Evolutionary conservation across 2,797 vertebrate genomes (phyloP).

Genomic region (Channallabes apus): DNA sequence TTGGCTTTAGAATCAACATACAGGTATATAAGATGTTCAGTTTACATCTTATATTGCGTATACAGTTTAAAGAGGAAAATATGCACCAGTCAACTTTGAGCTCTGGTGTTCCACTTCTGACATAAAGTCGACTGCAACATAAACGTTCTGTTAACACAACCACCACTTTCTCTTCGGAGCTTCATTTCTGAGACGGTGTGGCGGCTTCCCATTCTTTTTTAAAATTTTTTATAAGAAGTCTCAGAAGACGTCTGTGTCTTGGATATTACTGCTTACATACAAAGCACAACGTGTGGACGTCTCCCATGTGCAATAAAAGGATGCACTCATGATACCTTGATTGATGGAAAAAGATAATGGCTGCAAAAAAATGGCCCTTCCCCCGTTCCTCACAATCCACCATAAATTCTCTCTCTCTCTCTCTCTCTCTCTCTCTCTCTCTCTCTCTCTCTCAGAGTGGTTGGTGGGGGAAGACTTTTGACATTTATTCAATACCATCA

Average conservation of each 20-base stretch:
- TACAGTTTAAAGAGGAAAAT: not conserved
- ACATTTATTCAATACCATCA: conserved; percentile 64
- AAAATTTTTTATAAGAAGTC: conserved; percentile 37
- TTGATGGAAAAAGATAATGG: conserved; percentile 59
- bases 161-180: not conserved
- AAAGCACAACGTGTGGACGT: not conserved
- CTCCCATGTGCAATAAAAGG: conserved; percentile 47
- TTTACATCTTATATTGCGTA: not conserved
- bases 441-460: conserved; percentile 23
- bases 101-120: not conserved
- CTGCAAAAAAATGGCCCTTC: conserved; percentile 53
- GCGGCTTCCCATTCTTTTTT: conserved; percentile 23
- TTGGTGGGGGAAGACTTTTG: conserved; percentile 54
- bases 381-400: conserved; percentile 31
- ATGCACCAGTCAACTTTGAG: not conserved
- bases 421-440: conserved; percentile 18
- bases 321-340: conserved; percentile 47
- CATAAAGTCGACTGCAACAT: not conserved
- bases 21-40: no score
- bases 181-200: not conserved
- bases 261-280: conserved; percentile 41
- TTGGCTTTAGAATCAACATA: not conserved
- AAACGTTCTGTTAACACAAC: not conserved
- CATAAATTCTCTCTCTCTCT: conserved; percentile 42
- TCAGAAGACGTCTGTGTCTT: conserved; percentile 29